Conservation (phyloP, 2,797 vertebrate genomes). For the Myiothlypis chrysogaster region DNA sequence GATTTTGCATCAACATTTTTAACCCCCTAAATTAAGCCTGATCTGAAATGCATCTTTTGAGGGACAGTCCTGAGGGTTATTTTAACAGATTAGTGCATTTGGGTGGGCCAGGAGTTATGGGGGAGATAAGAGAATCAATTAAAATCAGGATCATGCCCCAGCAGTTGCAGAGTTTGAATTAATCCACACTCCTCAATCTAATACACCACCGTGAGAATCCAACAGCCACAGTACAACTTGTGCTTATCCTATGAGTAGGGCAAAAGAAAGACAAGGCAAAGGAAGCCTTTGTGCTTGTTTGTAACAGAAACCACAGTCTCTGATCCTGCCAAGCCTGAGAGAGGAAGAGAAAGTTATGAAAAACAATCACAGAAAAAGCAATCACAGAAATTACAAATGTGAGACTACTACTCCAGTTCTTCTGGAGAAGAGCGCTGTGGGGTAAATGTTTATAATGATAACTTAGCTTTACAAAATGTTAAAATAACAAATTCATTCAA, state of each 20-base stretch:
- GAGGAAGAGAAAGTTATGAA: background rate
- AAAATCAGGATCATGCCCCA: background rate
- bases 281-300: background rate
- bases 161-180: background rate
- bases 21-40: background rate
- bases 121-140: background rate
- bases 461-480: background rate
- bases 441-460: background rate
- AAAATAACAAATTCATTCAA: background rate
- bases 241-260: background rate
- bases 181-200: background rate
- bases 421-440: background rate
- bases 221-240: background rate
- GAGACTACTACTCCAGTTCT: background rate
- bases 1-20: background rate
- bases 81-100: background rate
- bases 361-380: background rate
- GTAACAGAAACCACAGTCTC: background rate
- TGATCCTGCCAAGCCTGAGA: background rate
- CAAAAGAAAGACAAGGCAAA: background rate
- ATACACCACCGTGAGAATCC: background rate
- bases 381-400: background rate
- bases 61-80: background rate
- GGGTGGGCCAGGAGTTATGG: background rate
- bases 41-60: background rate